Percentiles rank a stretch among this genome's conserved stretches.
These are phyloP conservation scores for Blastobasis lacticolella DNA, from an alignment of 2,888 invertebrate species.

Conservation along the genomic window DNA sequence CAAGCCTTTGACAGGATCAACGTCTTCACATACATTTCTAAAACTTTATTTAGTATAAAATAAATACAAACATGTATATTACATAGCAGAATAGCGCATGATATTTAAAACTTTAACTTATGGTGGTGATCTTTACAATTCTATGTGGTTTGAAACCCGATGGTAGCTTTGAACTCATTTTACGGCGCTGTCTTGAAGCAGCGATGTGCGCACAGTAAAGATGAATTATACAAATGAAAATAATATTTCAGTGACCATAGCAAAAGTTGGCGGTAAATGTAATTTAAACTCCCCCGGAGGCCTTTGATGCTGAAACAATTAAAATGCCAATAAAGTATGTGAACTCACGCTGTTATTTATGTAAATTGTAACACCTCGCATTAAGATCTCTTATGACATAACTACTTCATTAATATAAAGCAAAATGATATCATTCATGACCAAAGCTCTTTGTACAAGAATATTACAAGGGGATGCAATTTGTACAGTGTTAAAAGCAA, in stretches of 20 bases:
- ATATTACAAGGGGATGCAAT: conserved; percentile 1
- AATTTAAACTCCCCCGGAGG: conserved; percentile 46
- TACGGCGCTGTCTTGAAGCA: not conserved
- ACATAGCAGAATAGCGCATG: conserved; percentile 15
- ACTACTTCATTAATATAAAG: too few relatives aligned
- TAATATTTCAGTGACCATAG: not conserved
- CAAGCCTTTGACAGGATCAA: conserved; percentile 59
- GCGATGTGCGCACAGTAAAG: not conserved
- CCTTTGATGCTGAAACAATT: conserved; percentile 67
- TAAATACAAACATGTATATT: conserved; percentile 43
- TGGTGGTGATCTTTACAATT: conserved; percentile 12
- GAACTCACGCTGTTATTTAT: too few relatives aligned
- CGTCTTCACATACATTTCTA: conserved; percentile 27
- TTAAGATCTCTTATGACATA: too few relatives aligned
- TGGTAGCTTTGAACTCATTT: not conserved
- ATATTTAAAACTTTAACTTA: conserved; percentile 10
- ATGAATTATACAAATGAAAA: not conserved
- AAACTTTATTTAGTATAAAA: conserved; percentile 57
- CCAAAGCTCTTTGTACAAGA: too few relatives aligned
- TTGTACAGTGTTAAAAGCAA: not conserved
- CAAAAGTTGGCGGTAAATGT: conserved; percentile 22
- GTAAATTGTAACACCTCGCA: too few relatives aligned
- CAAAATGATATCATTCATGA: too few relatives aligned
- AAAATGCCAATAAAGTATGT: conserved; percentile 39
- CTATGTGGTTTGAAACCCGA: conserved; percentile 6